phyloP scores from a whole-genome alignment of 2,888 invertebrate species.

The Lasioglossum morio region DNA sequence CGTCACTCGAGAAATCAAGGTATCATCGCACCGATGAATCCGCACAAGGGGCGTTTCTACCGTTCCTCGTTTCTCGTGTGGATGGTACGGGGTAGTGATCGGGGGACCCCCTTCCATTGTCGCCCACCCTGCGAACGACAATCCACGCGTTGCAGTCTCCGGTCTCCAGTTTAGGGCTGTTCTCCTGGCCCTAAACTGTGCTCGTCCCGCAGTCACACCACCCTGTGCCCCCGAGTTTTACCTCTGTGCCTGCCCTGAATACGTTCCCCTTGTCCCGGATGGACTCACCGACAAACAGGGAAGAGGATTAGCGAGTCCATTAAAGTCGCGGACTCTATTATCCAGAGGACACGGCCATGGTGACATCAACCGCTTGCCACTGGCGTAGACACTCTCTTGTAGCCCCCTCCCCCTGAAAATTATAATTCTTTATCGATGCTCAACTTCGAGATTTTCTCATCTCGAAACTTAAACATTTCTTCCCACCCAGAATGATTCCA shows the following conservation, averaged over 20 bases:
- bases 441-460: not conserved
- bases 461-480: too few species aligned
- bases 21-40: slow-evolving; percentile 80
- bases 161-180: not conserved
- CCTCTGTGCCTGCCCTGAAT: slow-evolving; percentile 65
- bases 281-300: slow-evolving; percentile 82
- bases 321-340: slow-evolving; percentile 85
- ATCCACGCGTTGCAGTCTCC: slow-evolving; percentile 57
- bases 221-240: slow-evolving; percentile 64
- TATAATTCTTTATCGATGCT: not conserved
- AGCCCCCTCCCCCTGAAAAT: not conserved
- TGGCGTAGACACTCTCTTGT: slow-evolving; percentile 74
- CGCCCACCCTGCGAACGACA: slow-evolving; percentile 46
- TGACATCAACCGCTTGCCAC: slow-evolving; percentile 83
- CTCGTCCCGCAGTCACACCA: slow-evolving; percentile 76
- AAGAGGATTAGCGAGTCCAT: slow-evolving; percentile 85
- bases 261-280: slow-evolving; percentile 48
- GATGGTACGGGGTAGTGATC: slow-evolving; percentile 42
- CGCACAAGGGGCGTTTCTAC: slow-evolving; percentile 81
- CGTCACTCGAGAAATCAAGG: slow-evolving; percentile 81
- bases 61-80: slow-evolving; percentile 43
- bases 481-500: too few species aligned
- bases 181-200: slow-evolving; percentile 51
- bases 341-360: slow-evolving; percentile 81
- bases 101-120: slow-evolving; percentile 12